phyloP scores from a whole-genome alignment of 1,140 invertebrate species.

The Drosophila pruinosa region DNA sequence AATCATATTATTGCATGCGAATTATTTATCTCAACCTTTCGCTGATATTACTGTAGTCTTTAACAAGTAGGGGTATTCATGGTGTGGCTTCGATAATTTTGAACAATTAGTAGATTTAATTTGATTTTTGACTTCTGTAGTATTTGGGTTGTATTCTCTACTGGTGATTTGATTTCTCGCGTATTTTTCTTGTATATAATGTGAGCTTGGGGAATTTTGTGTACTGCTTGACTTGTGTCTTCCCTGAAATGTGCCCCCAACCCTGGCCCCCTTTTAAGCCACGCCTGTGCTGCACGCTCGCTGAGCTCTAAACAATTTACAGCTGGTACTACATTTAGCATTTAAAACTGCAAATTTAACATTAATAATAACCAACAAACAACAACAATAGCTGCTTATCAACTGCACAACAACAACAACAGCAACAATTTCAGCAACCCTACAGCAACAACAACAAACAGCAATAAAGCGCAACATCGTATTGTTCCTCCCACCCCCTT shows the following conservation, averaged over 20 bases:
- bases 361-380: constrained; percentile 36
- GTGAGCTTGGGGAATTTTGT: not conserved
- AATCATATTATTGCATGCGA: constrained; percentile 34
- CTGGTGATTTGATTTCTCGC: constrained; percentile 3
- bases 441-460: constrained; percentile 34
- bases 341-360: constrained; percentile 34
- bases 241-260: not conserved
- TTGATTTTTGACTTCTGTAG: not conserved
- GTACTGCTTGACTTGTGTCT: not conserved
- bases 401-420: constrained; percentile 14
- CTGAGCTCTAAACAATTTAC: constrained; percentile 23
- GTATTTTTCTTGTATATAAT: constrained; percentile 5
- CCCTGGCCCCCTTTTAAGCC: not conserved
- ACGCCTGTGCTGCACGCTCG: constrained; percentile 41
- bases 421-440: constrained; percentile 10
- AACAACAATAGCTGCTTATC: constrained; percentile 10
- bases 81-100: not conserved
- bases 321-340: constrained; percentile 26
- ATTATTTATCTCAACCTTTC: constrained; percentile 3
- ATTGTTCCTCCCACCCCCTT: constrained; percentile 12
- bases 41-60: not conserved
- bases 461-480: constrained; percentile 16
- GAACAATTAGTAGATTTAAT: not conserved
- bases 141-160: not conserved
- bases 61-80: not conserved